Percentiles rank a stretch among this genome's conserved stretches.
Conservation (phyloP, 2,113 vertebrate genomes). For the Elephantulus edwardii region DNA sequence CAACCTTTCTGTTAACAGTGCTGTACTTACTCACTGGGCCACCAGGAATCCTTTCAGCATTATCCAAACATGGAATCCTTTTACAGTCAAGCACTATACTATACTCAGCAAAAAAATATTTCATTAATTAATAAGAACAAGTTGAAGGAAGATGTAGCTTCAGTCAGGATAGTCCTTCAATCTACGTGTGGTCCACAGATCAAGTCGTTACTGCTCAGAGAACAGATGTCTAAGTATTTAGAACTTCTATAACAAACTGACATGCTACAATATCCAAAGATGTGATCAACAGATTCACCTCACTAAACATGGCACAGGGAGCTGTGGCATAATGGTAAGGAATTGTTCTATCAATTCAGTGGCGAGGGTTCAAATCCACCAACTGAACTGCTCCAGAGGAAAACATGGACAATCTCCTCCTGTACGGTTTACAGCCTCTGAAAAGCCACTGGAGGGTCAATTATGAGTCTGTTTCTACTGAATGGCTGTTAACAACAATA, state of each 20-base stretch:
- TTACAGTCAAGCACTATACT: neutral
- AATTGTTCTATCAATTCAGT: too few species aligned
- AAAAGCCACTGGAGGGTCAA: too few species aligned
- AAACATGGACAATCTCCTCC: too few species aligned
- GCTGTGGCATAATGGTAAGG: too few species aligned
- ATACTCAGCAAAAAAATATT: slow-evolving; percentile 10
- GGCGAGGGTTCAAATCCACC: too few species aligned
- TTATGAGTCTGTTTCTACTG: too few species aligned
- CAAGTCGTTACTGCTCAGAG: slow-evolving; percentile 13
- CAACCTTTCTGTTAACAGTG: too few species aligned
- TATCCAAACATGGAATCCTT: neutral
- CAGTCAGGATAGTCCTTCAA: neutral
- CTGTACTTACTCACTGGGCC: neutral
- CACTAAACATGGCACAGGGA: neutral
- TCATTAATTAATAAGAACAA: too few species aligned
- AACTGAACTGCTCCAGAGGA: too few species aligned
- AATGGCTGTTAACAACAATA: too few species aligned
- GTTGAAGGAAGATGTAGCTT: neutral
- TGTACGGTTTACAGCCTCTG: too few species aligned
- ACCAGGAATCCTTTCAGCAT: neutral
- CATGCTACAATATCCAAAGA: neutral
- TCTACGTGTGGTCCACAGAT: neutral
- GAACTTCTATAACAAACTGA: neutral
- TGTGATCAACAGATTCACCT: neutral
- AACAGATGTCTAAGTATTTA: neutral